Evolutionary conservation across 2,888 invertebrate species (phyloP).

Genomic region (Patella pellucida): DNA sequence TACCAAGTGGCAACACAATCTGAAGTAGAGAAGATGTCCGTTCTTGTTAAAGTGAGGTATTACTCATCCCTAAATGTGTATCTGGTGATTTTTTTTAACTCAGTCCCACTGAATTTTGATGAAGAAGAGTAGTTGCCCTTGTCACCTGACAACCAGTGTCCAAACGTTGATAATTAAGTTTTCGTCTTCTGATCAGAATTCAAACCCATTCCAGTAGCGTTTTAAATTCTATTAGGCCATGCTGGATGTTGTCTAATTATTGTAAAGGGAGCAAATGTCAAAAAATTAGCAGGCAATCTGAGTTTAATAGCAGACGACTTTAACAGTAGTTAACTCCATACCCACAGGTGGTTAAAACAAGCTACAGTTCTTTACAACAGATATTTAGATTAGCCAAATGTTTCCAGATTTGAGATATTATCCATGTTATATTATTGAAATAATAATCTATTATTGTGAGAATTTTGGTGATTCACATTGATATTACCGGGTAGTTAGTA

Average conservation of each 20-base stretch:
- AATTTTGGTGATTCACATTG: too few relatives aligned
- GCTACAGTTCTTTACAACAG: too few relatives aligned
- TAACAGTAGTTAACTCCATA: too few relatives aligned
- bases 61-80: slow-evolving; percentile 1
- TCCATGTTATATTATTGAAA: too few relatives aligned
- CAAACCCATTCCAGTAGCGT: slow-evolving; percentile 3
- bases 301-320: too few relatives aligned
- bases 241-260: background rate
- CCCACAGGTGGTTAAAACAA: too few relatives aligned
- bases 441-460: too few relatives aligned
- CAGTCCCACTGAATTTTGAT: background rate
- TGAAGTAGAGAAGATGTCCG: slow-evolving; percentile 7
- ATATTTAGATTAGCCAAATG: too few relatives aligned
- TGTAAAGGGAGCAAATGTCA: slow-evolving; percentile 1
- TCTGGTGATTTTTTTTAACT: background rate
- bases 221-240: background rate
- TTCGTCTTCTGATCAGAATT: background rate
- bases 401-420: too few relatives aligned
- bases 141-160: slow-evolving; percentile 8
- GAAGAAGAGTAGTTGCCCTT: background rate
- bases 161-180: slow-evolving; percentile 4
- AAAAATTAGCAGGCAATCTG: slow-evolving; percentile 6
- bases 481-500: too few relatives aligned
- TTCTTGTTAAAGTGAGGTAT: background rate
- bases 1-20: background rate